These are phyloP conservation scores for Battus philenor DNA, from an alignment of 1,140 invertebrate genomes.

Conservation along the genomic window DNA sequence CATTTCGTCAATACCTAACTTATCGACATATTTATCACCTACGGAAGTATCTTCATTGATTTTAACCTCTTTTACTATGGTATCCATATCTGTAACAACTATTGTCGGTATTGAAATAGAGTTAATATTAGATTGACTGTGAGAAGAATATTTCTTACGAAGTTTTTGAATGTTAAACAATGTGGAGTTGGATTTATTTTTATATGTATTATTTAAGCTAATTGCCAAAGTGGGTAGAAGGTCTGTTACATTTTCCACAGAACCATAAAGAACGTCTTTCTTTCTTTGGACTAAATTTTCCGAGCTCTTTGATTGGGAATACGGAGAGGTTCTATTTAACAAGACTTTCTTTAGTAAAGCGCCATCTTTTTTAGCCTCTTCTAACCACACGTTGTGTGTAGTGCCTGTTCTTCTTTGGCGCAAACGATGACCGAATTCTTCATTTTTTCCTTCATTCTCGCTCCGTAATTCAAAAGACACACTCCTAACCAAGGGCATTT, in stretches of 20 bases:
- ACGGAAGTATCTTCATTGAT: background rate
- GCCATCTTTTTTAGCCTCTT: slow-evolving; percentile 25
- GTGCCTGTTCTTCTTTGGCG: slow-evolving; percentile 43
- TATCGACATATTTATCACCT: background rate
- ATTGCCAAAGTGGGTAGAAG: slow-evolving; percentile 12
- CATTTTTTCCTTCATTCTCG: slow-evolving; percentile 14
- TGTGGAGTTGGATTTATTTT: slow-evolving; percentile 18
- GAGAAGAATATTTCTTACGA: slow-evolving; percentile 26
- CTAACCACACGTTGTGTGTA: slow-evolving; percentile 28
- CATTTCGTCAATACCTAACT: slow-evolving; percentile 16
- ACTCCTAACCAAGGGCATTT: slow-evolving; percentile 28
- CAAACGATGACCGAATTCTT: slow-evolving; percentile 17
- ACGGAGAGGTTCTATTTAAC: slow-evolving; percentile 32
- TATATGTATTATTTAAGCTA: slow-evolving; percentile 21
- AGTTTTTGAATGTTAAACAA: slow-evolving; percentile 31
- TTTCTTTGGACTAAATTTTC: slow-evolving; percentile 29
- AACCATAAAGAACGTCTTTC: slow-evolving; percentile 19
- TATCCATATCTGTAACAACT: slow-evolving; percentile 22
- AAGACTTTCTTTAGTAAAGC: slow-evolving; percentile 42
- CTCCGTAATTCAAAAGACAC: slow-evolving; percentile 29
- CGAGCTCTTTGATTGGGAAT: slow-evolving; percentile 34
- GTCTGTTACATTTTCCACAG: slow-evolving; percentile 21
- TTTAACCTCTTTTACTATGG: slow-evolving; percentile 1
- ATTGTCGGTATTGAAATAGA: slow-evolving; percentile 24
- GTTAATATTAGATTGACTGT: slow-evolving; percentile 18